Evolutionary conservation across 2,888 invertebrate genomes (phyloP).

Genomic region (Leucophora obtusa): DNA sequence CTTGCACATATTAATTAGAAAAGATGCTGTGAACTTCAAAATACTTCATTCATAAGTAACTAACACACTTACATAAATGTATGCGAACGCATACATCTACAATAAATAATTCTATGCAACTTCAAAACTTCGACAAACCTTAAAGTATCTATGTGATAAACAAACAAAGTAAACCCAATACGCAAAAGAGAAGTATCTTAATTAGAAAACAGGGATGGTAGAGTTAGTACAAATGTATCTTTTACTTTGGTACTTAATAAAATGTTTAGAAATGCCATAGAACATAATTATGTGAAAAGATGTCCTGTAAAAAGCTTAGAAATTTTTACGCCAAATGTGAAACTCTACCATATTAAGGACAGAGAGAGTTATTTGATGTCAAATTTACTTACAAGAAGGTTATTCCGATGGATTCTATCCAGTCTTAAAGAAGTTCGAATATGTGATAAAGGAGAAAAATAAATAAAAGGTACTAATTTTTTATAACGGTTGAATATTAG

Average conservation of each 20-base stretch:
- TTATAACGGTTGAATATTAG: too few relatives aligned
- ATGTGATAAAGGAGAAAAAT: too few relatives aligned
- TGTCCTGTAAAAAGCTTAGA: too few relatives aligned
- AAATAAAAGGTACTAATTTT: too few relatives aligned
- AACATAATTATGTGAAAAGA: too few relatives aligned
- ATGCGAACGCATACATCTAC: background rate
- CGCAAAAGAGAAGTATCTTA: background rate
- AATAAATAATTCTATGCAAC: constrained; percentile 1
- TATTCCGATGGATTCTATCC: too few relatives aligned
- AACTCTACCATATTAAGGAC: too few relatives aligned
- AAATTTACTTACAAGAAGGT: too few relatives aligned
- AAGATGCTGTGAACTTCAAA: constrained; percentile 63
- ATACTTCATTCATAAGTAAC: constrained; percentile 60
- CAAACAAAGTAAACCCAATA: background rate
- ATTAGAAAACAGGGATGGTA: background rate
- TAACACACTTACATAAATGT: constrained; percentile 28
- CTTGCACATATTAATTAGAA: background rate
- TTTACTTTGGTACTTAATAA: background rate
- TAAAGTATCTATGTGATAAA: constrained; percentile 1
- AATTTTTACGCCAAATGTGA: too few relatives aligned
- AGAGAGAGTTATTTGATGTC: too few relatives aligned
- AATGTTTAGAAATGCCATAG: too few relatives aligned
- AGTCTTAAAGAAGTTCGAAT: too few relatives aligned
- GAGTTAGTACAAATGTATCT: background rate
- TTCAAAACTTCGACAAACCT: constrained; percentile 25